A percentile compares a stretch with the other conserved stretches of the same genome.
Evolutionary conservation across 1,140 invertebrate genomes (phyloP).

Genomic region (Ceratina australensis): DNA sequence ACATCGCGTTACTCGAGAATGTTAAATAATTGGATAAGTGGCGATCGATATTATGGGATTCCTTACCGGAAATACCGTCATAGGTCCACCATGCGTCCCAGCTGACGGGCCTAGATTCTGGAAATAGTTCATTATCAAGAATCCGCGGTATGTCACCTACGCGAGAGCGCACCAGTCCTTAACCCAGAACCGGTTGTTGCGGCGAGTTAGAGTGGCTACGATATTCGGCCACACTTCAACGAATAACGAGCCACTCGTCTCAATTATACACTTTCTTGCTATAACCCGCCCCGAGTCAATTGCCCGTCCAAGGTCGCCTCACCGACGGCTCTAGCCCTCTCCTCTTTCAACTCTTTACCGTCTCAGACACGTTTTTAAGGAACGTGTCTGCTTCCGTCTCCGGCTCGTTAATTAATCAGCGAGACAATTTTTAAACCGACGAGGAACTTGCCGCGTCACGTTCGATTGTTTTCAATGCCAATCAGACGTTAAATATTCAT

Average conservation of each 20-base stretch:
- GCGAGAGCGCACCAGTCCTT: slow-evolving; percentile 33
- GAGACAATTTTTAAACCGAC: too few species aligned
- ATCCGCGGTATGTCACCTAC: slow-evolving; percentile 39
- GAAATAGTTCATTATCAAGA: slow-evolving; percentile 60
- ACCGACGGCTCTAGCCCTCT: neutral
- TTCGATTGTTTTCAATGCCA: too few species aligned
- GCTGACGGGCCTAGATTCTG: slow-evolving; percentile 83
- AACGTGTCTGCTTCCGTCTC: neutral
- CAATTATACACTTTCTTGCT: slow-evolving; percentile 41
- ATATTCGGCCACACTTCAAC: slow-evolving; percentile 42
- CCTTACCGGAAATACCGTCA: slow-evolving; percentile 94
- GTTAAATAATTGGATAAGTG: neutral
- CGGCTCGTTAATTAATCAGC: neutral
- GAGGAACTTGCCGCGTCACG: too few species aligned
- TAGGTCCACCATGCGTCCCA: slow-evolving; percentile 98
- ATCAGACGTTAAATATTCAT: neutral
- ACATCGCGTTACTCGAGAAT: neutral
- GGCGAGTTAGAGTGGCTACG: slow-evolving; percentile 33
- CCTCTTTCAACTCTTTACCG: neutral
- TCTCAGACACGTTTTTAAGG: slow-evolving; percentile 20
- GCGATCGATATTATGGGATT: neutral
- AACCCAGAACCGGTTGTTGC: slow-evolving; percentile 40
- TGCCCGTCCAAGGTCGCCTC: slow-evolving; percentile 18
- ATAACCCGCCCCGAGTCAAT: slow-evolving; percentile 7
- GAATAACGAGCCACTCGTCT: slow-evolving; percentile 47